Conservation (phyloP, 2,797 vertebrate species). For the Liasis olivaceus region DNA sequence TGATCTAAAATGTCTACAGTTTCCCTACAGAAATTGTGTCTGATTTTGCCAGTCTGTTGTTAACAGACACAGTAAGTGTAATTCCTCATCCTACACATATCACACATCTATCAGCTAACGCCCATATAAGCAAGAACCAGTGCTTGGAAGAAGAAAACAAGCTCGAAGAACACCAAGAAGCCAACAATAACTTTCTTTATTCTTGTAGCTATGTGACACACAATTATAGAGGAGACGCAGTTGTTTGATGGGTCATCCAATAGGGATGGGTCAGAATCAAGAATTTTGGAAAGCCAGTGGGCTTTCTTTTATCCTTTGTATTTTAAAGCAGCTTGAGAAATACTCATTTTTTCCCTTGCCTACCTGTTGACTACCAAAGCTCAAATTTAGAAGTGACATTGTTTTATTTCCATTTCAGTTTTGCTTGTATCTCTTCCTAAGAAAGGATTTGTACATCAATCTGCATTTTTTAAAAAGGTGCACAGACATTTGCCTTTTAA, state of each 20-base stretch:
- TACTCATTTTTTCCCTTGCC: not conserved
- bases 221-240: not conserved
- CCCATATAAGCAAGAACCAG: not conserved
- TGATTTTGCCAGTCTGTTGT: not conserved
- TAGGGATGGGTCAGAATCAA: not conserved
- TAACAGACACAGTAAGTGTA: not conserved
- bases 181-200: not conserved
- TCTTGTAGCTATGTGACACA: constrained; percentile 19
- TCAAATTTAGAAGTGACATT: not conserved
- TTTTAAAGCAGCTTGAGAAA: not conserved
- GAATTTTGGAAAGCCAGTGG: fast-evolving
- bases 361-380: not conserved
- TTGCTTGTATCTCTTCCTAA: not conserved
- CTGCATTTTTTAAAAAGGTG: not conserved
- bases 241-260: not conserved
- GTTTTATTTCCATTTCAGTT: not conserved
- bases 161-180: not conserved
- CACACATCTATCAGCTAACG: not conserved
- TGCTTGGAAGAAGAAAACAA: not conserved
- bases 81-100: not conserved
- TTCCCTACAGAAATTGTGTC: not conserved
- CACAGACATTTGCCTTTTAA: not conserved
- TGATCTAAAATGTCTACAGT: not conserved
- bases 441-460: too few species aligned
- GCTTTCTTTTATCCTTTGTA: constrained; percentile 14